Conservation (phyloP, 2,113 vertebrate genomes). For the Ageneiosus marmoratus region DNA sequence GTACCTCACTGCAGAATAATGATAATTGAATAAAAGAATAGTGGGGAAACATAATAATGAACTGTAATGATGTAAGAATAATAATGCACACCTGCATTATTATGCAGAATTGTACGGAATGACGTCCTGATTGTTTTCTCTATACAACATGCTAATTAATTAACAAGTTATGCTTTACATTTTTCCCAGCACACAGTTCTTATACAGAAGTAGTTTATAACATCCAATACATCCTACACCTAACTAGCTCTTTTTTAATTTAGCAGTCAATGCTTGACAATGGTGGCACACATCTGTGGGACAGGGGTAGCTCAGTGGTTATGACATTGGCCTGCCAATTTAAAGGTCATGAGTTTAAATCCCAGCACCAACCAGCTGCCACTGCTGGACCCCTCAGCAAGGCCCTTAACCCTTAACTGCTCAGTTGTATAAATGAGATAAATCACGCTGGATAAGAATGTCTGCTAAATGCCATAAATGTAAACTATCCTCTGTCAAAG, state of each 20-base stretch:
- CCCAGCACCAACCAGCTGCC: too few relatives aligned
- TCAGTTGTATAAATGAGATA: too few relatives aligned
- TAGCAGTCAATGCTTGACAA: background rate
- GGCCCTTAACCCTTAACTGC: too few relatives aligned
- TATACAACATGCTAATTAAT: background rate
- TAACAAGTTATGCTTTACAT: background rate
- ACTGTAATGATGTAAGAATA: background rate
- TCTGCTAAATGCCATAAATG: too few relatives aligned
- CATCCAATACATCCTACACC: background rate
- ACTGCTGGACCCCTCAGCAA: too few relatives aligned
- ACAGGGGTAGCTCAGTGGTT: too few relatives aligned
- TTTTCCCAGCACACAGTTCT: background rate
- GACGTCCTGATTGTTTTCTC: background rate
- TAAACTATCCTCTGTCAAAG: background rate
- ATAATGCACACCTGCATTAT: background rate
- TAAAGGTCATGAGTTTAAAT: too few relatives aligned
- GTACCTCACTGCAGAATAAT: background rate
- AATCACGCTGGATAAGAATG: too few relatives aligned
- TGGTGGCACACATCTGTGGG: background rate
- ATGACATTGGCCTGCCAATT: too few relatives aligned
- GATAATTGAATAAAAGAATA: background rate
- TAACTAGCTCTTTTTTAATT: background rate
- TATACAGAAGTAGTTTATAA: background rate
- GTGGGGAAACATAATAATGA: background rate
- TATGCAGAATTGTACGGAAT: background rate